phyloP scores from a whole-genome alignment of 2,797 vertebrate genomes.

The Peromyscus eremicus region DNA sequence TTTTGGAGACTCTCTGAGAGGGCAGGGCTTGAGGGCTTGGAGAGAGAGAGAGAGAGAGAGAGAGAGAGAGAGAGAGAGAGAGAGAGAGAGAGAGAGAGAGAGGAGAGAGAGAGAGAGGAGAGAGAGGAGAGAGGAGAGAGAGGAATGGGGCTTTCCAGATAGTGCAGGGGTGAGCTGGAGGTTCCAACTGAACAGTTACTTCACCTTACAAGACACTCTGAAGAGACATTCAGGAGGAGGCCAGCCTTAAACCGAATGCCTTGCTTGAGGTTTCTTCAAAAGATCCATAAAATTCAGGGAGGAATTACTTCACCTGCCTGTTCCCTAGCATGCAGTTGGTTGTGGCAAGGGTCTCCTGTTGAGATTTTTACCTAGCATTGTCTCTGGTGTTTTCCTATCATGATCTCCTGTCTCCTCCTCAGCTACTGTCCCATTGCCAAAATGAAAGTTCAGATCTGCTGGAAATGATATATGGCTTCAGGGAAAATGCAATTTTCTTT shows the following conservation, averaged over 20 bases:
- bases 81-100: no score
- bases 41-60: no score
- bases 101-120: no score
- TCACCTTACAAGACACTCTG: not conserved
- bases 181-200: not conserved
- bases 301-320: not conserved
- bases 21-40: no score
- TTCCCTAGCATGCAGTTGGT: not conserved
- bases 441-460: not conserved
- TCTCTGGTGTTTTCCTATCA: not conserved
- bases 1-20: no score
- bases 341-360: not conserved
- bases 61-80: no score
- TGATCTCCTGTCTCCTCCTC: not conserved
- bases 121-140: no score
- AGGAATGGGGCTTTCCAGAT: no score
- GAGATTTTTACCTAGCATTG: not conserved
- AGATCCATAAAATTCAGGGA: not conserved
- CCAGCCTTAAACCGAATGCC: not conserved
- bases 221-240: not conserved
- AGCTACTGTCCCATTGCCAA: not conserved
- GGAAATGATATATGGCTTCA: not conserved
- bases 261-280: not conserved
- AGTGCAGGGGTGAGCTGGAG: no score
- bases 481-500: not conserved